Evolutionary conservation across 2,113 vertebrate species (phyloP).

Genomic region (Phrynosoma blainvillii): DNA sequence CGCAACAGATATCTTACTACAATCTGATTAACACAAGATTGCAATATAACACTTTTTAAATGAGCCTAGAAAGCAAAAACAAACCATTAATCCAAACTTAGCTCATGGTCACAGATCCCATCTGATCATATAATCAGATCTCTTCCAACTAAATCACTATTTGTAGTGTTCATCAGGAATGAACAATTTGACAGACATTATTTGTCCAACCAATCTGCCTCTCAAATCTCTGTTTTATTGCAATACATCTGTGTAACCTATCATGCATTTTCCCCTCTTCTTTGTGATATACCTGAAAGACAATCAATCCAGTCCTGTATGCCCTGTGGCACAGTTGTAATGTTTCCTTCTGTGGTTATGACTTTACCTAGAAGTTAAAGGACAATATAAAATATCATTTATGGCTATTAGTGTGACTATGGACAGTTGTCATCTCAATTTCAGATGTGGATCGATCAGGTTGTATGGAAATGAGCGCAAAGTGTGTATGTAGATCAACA

Average conservation of each 20-base stretch:
- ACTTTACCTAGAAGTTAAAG: neutral
- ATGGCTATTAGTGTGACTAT: no score
- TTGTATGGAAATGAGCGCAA: neutral
- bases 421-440: no score
- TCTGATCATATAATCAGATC: constrained; percentile 31
- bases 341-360: neutral
- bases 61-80: constrained; percentile 41
- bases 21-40: constrained; percentile 72
- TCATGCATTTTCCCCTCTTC: neutral
- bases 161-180: rapidly evolving
- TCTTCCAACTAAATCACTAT: constrained; percentile 3
- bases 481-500: no score
- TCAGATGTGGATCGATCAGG: neutral
- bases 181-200: no score
- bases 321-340: neutral
- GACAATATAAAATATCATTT: no score
- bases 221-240: neutral
- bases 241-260: neutral
- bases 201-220: neutral
- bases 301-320: neutral
- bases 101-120: constrained; percentile 46
- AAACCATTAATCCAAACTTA: neutral
- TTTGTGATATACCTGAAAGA: neutral
- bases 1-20: constrained; percentile 33
- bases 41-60: constrained; percentile 33